Conservation (phyloP, 2,888 invertebrate species). For the Eledone cirrhosa region DNA sequence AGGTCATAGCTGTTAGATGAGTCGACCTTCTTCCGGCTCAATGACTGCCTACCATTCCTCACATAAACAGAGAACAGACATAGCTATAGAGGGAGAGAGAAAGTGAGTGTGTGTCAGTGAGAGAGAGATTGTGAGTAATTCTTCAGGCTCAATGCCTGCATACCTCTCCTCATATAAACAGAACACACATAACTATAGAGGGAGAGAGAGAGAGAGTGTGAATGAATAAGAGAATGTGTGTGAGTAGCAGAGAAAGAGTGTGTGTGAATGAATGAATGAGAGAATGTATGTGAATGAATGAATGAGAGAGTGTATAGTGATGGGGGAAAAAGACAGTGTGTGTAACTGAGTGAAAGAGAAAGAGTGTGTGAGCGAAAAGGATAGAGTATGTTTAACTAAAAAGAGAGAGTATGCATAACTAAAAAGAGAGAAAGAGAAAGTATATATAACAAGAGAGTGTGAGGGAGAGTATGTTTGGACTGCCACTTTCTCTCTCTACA, state of each 20-base stretch:
- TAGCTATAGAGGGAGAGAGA: background rate
- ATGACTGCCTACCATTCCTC: no score
- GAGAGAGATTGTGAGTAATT: background rate
- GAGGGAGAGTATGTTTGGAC: no score
- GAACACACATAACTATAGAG: background rate
- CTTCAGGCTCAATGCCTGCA: background rate
- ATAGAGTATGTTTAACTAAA: background rate
- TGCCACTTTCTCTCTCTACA: background rate
- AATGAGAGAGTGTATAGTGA: background rate
- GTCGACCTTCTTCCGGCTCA: no score
- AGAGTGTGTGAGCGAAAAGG: background rate
- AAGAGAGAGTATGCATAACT: background rate
- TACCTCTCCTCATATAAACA: background rate
- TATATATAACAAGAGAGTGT: background rate
- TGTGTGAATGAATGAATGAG: background rate
- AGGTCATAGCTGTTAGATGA: no score
- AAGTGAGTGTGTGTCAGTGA: background rate
- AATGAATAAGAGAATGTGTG: background rate
- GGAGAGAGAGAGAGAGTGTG: background rate
- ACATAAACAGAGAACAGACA: no score
- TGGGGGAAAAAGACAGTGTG: background rate
- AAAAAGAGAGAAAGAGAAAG: background rate
- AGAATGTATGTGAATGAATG: background rate
- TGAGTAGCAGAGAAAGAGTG: background rate
- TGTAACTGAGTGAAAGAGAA: background rate